These are phyloP conservation scores for Danaus plexippus DNA, from an alignment of 1,140 invertebrate genomes.

Conservation along the genomic window DNA sequence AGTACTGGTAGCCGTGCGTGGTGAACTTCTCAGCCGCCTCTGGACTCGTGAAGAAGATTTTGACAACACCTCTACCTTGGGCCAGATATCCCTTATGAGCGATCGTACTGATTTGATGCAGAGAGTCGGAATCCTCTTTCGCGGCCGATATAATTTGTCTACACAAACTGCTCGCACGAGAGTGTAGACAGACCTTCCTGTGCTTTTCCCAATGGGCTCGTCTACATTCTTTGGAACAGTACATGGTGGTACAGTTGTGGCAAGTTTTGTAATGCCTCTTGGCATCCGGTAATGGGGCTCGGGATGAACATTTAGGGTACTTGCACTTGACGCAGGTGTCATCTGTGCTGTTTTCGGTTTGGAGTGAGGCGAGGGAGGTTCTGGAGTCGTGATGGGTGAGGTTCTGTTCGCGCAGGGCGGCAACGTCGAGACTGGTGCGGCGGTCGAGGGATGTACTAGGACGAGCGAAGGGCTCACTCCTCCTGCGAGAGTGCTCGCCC, in stretches of 20 bases:
- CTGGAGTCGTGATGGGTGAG: conserved; percentile 58
- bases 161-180: conserved; percentile 88
- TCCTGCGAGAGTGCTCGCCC: too few relatives aligned
- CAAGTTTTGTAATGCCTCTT: conserved; percentile 87
- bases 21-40: conserved; percentile 87
- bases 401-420: conserved; percentile 39
- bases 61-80: conserved; percentile 92
- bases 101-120: conserved; percentile 84
- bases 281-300: conserved; percentile 77
- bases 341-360: conserved; percentile 66
- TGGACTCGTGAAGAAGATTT: conserved; percentile 89
- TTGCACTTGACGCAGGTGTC: conserved; percentile 79
- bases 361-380: conserved; percentile 59
- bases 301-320: conserved; percentile 81
- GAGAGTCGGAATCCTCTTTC: conserved; percentile 85
- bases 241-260: conserved; percentile 93
- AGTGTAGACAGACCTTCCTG: conserved; percentile 90
- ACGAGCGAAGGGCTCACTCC: too few relatives aligned
- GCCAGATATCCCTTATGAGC: conserved; percentile 85
- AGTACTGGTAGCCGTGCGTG: conserved; percentile 76
- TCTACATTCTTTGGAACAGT: conserved; percentile 88
- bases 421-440: conserved; percentile 53
- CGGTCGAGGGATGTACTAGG: conserved; percentile 26
- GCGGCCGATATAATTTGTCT: conserved; percentile 89
- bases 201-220: conserved; percentile 93